Evolutionary conservation across 2,797 vertebrate genomes (phyloP).

Genomic region (Neosalanx taihuensis): DNA sequence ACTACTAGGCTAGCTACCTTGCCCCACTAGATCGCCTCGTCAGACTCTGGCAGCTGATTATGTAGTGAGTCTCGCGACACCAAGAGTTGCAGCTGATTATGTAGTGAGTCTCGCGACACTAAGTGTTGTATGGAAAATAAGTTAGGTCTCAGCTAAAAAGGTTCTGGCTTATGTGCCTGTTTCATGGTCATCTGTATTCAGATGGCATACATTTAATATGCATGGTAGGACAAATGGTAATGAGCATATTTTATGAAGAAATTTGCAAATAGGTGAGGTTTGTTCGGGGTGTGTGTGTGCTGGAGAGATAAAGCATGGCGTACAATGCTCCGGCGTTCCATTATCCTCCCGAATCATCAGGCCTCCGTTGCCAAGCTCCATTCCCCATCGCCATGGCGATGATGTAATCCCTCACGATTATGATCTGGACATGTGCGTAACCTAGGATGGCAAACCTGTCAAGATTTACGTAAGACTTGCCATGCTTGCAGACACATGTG

Average conservation of each 20-base stretch:
- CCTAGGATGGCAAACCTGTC: constrained; percentile 36
- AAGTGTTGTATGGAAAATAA: too few species aligned
- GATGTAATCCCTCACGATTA: constrained; percentile 65
- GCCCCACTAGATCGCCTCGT: too few species aligned
- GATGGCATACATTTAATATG: background rate
- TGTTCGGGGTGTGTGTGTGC: background rate
- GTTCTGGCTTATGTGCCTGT: too few species aligned
- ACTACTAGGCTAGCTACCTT: background rate
- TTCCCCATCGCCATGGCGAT: constrained; percentile 52
- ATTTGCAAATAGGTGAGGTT: background rate
- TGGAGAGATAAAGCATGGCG: constrained; percentile 17
- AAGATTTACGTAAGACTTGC: constrained; percentile 54
- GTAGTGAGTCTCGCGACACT: too few species aligned
- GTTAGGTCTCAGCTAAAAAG: too few species aligned
- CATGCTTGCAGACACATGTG: constrained; percentile 5
- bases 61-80: too few species aligned
- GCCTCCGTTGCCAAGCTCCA: background rate
- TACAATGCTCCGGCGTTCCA: constrained; percentile 30
- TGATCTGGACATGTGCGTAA: constrained; percentile 54
- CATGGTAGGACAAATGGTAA: background rate
- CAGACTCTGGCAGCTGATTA: too few species aligned
- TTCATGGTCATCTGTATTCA: background rate
- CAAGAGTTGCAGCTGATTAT: too few species aligned
- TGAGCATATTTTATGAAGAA: background rate
- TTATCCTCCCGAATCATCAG: constrained; percentile 46